phyloP scores from a whole-genome alignment of 2,113 vertebrate species.

The Aramus guarauna region DNA sequence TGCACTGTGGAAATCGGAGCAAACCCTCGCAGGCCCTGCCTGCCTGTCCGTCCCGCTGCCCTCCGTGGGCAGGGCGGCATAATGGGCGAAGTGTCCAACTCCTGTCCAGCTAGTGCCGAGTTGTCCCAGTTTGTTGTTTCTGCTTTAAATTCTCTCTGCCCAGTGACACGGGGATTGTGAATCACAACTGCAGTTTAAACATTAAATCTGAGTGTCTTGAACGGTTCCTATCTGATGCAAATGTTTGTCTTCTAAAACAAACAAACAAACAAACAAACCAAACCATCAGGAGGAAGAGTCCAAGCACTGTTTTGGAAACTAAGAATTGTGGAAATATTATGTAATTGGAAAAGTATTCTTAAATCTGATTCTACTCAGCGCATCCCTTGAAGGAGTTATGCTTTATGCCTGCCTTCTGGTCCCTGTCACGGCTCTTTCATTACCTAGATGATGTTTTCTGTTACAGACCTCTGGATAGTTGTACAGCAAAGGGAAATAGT shows the following conservation, averaged over 20 bases:
- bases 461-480: neutral
- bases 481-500: neutral
- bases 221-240: neutral
- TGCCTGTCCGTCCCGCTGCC: neutral
- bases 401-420: neutral
- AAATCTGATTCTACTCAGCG: neutral
- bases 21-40: fast-evolving
- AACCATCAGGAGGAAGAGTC: neutral
- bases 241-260: neutral
- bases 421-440: neutral
- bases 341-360: conserved; percentile 28
- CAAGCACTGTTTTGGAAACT: conserved; percentile 21
- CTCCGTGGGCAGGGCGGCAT: fast-evolving
- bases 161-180: fast-evolving
- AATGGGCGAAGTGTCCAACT: neutral
- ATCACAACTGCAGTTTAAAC: neutral
- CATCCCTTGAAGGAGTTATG: neutral
- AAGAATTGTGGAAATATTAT: conserved; percentile 2
- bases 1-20: neutral
- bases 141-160: neutral
- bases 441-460: neutral
- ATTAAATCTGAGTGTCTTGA: neutral
- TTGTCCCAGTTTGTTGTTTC: neutral
- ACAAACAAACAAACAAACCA: neutral
- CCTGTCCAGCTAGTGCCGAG: neutral